phyloP scores from a whole-genome alignment of 2,888 invertebrate species.

The Nemurella pictetii region DNA sequence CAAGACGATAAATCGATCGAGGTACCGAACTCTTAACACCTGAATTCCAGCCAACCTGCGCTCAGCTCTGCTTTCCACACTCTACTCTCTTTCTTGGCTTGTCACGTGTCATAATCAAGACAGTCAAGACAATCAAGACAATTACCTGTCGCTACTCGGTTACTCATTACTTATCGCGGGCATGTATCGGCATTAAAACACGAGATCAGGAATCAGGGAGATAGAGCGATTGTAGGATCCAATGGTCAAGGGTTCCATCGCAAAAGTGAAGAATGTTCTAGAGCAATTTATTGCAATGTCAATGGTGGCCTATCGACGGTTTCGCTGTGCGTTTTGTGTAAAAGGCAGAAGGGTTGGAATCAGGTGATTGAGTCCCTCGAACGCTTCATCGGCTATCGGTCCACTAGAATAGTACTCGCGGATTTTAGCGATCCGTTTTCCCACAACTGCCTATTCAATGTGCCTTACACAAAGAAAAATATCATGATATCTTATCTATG shows the following conservation, averaged over 20 bases:
- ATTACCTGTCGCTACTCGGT: background rate
- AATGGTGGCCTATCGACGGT: no score
- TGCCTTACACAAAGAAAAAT: background rate
- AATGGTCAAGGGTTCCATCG: background rate
- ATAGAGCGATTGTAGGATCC: background rate
- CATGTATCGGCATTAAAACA: background rate
- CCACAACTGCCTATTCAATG: background rate
- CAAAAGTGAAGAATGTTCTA: background rate
- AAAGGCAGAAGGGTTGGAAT: background rate
- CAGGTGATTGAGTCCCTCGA: background rate
- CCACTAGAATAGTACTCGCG: background rate
- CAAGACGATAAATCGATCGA: constrained; percentile 29
- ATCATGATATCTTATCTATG: background rate
- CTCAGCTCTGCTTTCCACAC: background rate
- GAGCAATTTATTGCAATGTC: background rate
- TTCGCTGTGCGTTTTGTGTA: background rate
- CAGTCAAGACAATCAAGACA: no score
- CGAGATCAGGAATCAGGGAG: background rate
- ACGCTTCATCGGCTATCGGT: background rate
- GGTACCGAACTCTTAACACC: constrained; percentile 44
- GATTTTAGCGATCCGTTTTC: background rate
- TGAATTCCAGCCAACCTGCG: constrained; percentile 41
- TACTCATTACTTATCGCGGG: background rate
- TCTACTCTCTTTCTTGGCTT: background rate
- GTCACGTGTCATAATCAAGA: background rate